Evolutionary conservation across 1,140 invertebrate species (phyloP), one percentile per base, ranked within the genome.

Genomic region (Tetragnatha versicolor): DNA sequence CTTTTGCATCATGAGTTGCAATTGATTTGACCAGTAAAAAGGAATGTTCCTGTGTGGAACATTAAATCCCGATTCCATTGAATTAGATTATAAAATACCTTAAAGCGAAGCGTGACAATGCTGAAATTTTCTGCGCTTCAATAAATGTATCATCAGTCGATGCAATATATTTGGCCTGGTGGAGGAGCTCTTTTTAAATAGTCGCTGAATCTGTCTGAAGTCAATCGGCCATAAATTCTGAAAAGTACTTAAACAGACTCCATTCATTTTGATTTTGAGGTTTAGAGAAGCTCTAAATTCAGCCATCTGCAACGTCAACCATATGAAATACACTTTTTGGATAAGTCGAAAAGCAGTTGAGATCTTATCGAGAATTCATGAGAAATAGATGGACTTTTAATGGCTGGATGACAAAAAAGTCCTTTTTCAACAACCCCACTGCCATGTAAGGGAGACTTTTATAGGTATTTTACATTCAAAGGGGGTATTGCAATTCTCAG

Each of bases 311-410:
- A 9, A 27, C 20, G 14, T 68, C 37, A 7, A n/a, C 60, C 65
- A 68, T 49, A 68, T 68, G 65, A 51, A 68, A 68, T 68, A 68
- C 45, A 68, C 14, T 68, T 68, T 66, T 47, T 68, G 22, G 45
- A 22, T 49, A 22, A 49, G 35, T 27, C 27, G 60, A 60, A 73
- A 73, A 45, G 35, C 39, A 60, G 53, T 73, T 73, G 47, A 73
- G 69, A 73, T 73, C 51, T 60, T 73, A 73, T 73, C 69, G 47
- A 33, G 39, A 60, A 73, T 73, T 73, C 69, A 73, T 45, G 69
- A 45, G 69, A 73, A 73, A 73, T 73, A 73, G 69, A 73, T 73
- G 69, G 69, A 60, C 51, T 73, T 73, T 73, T 73, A 73, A 73
- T 73, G 69, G 53, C 53, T 25, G 14, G 9, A 45, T 60, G 51